Evolutionary conservation across 2,797 vertebrate genomes (phyloP), one percentile per base, ranked within the genome.

Genomic region (Phyllotis vaccarum): DNA sequence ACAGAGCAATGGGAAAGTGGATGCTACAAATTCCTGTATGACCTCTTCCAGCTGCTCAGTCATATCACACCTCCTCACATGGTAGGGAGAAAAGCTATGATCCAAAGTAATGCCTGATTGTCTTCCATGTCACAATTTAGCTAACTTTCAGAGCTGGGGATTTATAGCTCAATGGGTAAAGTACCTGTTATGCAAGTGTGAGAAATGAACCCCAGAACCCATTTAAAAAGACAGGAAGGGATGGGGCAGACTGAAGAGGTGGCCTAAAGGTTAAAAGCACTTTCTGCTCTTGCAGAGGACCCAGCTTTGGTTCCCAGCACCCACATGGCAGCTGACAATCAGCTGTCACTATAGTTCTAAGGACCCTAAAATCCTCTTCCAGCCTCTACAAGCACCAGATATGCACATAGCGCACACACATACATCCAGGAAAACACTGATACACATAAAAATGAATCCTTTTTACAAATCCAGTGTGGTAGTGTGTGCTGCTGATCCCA

Each of bases 1-100:
- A 13, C 22, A 27, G 46, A 49, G 9, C 5, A 46, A 68, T 58
- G 9, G 29, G 1, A 21, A 0, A 3, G 6, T 8, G 3, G 6
- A 0, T 0, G 5, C 27, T 68, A 0, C 22, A 0, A 22, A 37
- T 68, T 1, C 17, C 49, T 21, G 1, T 0, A 0, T 24, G 21
- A 27, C 24, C 24, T 37, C 43, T 17, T 37, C n/a, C 76, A 1
- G 1, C 0, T 27, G 62, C 40, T 56, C 34, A 3, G 12, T 27
- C 14, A 1, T 0, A 5, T 7, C 31, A 5, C 1, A 12, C 24
- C 24, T 46, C 52, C 31, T 82, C 27, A 7, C 6, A 0, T 34
- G 40, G 43, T 66, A 3, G 7, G 13, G 17, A 5, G 8, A 62
- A 6, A 70, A 52, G 68, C 58, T 40, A 14, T 49, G 40, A 56